A percentile compares a stretch with the other conserved stretches of the same genome.
Evolutionary conservation across 64 coral and sea anemone species (phyloP).

Genomic region (Porites australiensis): DNA sequence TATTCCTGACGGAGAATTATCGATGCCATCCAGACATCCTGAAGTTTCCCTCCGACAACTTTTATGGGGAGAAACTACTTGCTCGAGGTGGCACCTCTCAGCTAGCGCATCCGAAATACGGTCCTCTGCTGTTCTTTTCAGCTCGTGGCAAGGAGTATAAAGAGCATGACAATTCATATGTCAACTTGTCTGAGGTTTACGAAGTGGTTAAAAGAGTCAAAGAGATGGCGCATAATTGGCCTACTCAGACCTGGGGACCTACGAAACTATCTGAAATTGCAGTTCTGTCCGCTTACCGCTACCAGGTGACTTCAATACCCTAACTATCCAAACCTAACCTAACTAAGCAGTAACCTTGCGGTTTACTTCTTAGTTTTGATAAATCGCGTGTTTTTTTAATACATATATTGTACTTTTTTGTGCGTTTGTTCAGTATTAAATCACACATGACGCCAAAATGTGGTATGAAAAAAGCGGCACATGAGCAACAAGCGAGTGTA

Average conservation of each 20-base stretch:
- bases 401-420: too few relatives aligned
- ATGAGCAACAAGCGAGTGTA: too few relatives aligned
- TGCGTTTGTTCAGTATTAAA: too few relatives aligned
- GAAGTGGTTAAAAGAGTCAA: conserved; percentile 48
- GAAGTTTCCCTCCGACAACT: conserved; percentile 66
- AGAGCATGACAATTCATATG: conserved; percentile 34
- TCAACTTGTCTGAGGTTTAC: conserved; percentile 55
- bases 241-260: conserved; percentile 5
- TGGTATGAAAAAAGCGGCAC: too few relatives aligned
- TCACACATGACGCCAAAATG: too few relatives aligned
- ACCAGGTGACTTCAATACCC: conserved; percentile 27
- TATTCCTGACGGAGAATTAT: conserved; percentile 86
- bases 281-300: conserved; percentile 41
- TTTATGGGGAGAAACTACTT: conserved; percentile 57
- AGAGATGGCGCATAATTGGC: conserved; percentile 46
- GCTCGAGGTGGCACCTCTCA: conserved; percentile 6
- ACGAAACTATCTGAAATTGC: conserved; percentile 23
- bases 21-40: conserved; percentile 78
- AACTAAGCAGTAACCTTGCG: too few relatives aligned
- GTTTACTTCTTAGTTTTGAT: too few relatives aligned
- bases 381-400: too few relatives aligned
- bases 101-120: conserved; percentile 35
- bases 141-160: conserved; percentile 20
- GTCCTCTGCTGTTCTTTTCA: conserved; percentile 45
- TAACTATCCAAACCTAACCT: too few relatives aligned